These are phyloP conservation scores for Temnothorax rugatulus DNA, from an alignment of 2,888 invertebrate species.

Conservation along the genomic window DNA sequence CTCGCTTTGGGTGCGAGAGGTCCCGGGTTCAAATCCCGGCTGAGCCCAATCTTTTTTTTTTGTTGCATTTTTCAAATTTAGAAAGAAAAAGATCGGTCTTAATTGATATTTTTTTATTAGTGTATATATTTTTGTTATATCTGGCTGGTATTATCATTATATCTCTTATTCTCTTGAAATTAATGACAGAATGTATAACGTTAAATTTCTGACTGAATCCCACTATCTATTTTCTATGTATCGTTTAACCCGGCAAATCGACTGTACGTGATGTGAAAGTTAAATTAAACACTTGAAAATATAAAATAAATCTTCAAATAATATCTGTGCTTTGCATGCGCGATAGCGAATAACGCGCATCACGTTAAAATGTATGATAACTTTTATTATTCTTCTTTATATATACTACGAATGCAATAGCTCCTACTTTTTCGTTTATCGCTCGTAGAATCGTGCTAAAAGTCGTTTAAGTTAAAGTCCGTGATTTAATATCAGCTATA, in stretches of 20 bases:
- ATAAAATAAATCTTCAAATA: slow-evolving; percentile 11
- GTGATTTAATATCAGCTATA: not conserved
- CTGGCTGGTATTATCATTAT: not conserved
- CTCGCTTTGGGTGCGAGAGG: slow-evolving; percentile 92
- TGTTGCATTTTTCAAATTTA: not conserved
- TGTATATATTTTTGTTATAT: not conserved
- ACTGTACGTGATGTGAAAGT: slow-evolving; percentile 19
- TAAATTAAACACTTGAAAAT: slow-evolving; percentile 5
- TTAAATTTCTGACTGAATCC: not conserved
- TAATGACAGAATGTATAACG: not conserved
- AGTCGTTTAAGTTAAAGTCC: slow-evolving; percentile 12
- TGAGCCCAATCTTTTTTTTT: slow-evolving; percentile 83
- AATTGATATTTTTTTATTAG: slow-evolving; percentile 61
- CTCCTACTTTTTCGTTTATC: not conserved
- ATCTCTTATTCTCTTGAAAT: not conserved
- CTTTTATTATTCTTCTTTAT: slow-evolving; percentile 16
- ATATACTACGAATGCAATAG: not conserved
- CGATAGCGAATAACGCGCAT: not conserved
- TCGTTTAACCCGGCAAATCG: not conserved
- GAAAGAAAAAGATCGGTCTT: not conserved
- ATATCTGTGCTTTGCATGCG: slow-evolving; percentile 22
- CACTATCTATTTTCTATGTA: not conserved
- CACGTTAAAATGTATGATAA: not conserved
- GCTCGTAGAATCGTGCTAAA: not conserved
- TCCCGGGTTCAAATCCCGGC: slow-evolving; percentile 87